Evolutionary conservation across 2,113 vertebrate genomes (phyloP).

Genomic region (Orycteropus afer): DNA sequence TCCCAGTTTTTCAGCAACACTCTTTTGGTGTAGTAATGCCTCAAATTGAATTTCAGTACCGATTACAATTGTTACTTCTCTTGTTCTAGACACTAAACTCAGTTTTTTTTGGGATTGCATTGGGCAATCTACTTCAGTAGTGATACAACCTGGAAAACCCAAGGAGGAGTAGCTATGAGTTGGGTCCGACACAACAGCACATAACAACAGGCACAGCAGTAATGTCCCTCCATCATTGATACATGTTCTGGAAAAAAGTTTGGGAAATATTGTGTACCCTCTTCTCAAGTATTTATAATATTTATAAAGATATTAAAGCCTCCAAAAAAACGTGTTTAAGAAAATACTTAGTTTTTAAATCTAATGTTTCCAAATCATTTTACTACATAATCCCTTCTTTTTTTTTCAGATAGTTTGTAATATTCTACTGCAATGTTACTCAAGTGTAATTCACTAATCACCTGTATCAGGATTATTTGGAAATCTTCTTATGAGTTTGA

Average conservation of each 20-base stretch:
- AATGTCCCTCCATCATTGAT: neutral
- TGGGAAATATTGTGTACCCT: neutral
- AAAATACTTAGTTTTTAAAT: neutral
- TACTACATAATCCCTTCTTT: neutral
- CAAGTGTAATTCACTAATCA: neutral
- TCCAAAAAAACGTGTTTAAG: neutral
- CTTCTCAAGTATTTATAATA: neutral
- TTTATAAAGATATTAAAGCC: neutral
- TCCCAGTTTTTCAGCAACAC: neutral
- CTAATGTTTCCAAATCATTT: slow-evolving; percentile 11
- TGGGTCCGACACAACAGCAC: no score
- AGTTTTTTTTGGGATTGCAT: neutral
- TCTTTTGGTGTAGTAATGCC: neutral
- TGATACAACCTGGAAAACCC: no score
- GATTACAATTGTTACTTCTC: neutral
- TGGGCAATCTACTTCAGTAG: no score
- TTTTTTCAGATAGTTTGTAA: neutral
- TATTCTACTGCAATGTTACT: neutral
- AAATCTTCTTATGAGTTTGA: neutral
- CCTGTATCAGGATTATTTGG: neutral
- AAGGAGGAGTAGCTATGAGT: no score
- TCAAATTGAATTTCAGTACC: neutral
- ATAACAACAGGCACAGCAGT: neutral
- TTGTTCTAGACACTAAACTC: neutral
- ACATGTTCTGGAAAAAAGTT: neutral